phyloP scores from a whole-genome alignment of 2,888 invertebrate species.

The Rhorus exstirpatorius region DNA sequence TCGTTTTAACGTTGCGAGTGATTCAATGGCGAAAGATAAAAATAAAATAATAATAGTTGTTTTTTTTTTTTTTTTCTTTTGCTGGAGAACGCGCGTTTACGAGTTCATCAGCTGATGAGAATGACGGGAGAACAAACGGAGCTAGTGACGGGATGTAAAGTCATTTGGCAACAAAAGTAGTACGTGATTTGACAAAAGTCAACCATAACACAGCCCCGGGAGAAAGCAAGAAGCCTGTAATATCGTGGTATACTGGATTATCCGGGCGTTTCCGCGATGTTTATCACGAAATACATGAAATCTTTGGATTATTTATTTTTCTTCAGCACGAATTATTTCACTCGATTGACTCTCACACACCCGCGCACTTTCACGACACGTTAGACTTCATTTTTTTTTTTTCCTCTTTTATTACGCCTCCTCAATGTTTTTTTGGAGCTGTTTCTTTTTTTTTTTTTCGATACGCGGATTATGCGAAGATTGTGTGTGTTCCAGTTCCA shows the following conservation, averaged over 20 bases:
- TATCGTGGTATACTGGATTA: not conserved
- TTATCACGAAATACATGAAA: not conserved
- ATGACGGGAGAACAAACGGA: conserved; percentile 71
- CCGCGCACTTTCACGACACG: conserved; percentile 54
- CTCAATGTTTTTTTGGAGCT: conserved; percentile 46
- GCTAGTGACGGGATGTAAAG: conserved; percentile 70
- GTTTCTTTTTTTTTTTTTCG: conserved; percentile 25
- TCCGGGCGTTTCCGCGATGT: not conserved
- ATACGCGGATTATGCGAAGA: too few species aligned
- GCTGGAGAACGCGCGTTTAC: conserved; percentile 63
- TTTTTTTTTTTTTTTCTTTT: too few species aligned
- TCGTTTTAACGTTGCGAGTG: not conserved
- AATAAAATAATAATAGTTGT: conserved; percentile 38
- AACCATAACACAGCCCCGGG: conserved; percentile 71
- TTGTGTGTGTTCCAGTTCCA: conserved; percentile 34
- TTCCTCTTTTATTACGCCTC: conserved; percentile 45
- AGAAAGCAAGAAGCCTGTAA: conserved; percentile 21
- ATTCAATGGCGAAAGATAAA: conserved; percentile 34
- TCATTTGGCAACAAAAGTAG: conserved; percentile 75
- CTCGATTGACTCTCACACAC: conserved; percentile 13
- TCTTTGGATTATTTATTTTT: conserved; percentile 4
- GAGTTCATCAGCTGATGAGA: conserved; percentile 79
- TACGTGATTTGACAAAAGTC: conserved; percentile 68
- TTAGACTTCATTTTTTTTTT: conserved; percentile 55
- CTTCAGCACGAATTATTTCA: conserved; percentile 25